Base-by-base conservation (phyloP, 2,113 vertebrate species). In the Falco punctatus region DNA sequence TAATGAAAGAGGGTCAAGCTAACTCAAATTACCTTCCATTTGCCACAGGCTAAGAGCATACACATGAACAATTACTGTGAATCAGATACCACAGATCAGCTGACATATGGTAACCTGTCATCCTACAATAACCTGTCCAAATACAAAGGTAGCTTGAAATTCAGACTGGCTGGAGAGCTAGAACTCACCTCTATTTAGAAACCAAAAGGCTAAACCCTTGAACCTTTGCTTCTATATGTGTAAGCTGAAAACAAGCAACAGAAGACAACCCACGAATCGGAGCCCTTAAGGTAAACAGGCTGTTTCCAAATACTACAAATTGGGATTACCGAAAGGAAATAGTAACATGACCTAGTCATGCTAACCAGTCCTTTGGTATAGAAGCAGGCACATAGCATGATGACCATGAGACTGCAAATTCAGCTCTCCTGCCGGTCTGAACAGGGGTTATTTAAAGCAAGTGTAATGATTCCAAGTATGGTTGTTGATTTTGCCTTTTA, bases 61-160 rank as follows among this genome's bases (percentile, higher is more conserved):
- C 78, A 95, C 92, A 91, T 79, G 70, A 95, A 95, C 93, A 95
- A 96, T 96, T 85, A 93, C 92, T 23, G 66, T 91, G 93, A 96
- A 97, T 97, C 90, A 96, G 96, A 96, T 94, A 96, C 92, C 81
- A 82, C 84, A 80, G 93, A 96, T 97, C 96, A 97, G 92, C 96
- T 97, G 93, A 96, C 96, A 96, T 72, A 92, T 5, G 54, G 92
- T 94, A 94, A 96, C 93, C 81, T 92, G 93, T 95, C 94, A 96
- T 95, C 92, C 54, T 70, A 91, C 85, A 90, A 73, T 91, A 95
- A 90, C 79, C 85, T 70, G 71, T 57, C 85, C 92, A 93, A 90
- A 96, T 38, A 91, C 58, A 96, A 95, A 92, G 94, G 77, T 10
- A 77, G 54, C 78, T 66, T 92, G 87, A 95, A 96, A 96, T 90